A percentile compares a stretch with the other conserved stretches of the same genome.
Evolutionary conservation across 1,140 invertebrate genomes (phyloP).

Genomic region (Euura saliciscinereae): DNA sequence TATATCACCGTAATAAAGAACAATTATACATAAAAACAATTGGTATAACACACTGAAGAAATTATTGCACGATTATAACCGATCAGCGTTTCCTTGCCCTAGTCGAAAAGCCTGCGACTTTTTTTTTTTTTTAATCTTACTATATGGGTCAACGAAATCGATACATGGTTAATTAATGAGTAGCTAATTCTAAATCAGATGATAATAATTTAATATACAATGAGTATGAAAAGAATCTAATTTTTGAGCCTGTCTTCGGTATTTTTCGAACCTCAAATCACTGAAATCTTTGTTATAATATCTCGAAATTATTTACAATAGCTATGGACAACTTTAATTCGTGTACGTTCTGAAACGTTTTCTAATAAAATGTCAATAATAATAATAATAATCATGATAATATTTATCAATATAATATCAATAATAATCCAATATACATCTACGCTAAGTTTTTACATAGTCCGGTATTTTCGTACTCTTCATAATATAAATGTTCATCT

Average conservation of each 20-base stretch:
- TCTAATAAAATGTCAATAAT: not conserved
- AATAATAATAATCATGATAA: not conserved
- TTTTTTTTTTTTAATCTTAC: too few relatives aligned
- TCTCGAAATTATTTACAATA: constrained; percentile 35
- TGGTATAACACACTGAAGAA: not conserved
- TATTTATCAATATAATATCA: not conserved
- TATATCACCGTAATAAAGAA: not conserved
- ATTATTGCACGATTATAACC: not conserved
- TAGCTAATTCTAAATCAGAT: not conserved
- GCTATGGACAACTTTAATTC: constrained; percentile 34
- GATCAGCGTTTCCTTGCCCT: not conserved
- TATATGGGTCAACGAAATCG: not conserved
- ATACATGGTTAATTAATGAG: not conserved
- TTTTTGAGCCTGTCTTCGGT: too few relatives aligned
- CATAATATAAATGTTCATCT: not conserved
- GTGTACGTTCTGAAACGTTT: not conserved
- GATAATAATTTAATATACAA: too few relatives aligned
- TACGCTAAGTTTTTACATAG: constrained; percentile 32
- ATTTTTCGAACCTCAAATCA: too few relatives aligned
- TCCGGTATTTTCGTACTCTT: not conserved
- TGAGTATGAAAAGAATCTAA: too few relatives aligned
- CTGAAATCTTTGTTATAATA: constrained; percentile 23
- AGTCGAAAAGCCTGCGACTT: too few relatives aligned
- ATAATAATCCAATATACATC: constrained; percentile 44
- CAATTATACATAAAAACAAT: not conserved